A percentile compares a stretch with the other conserved stretches of the same genome.
Conservation (phyloP, 2,113 vertebrate genomes). For the Piaya cayana region DNA sequence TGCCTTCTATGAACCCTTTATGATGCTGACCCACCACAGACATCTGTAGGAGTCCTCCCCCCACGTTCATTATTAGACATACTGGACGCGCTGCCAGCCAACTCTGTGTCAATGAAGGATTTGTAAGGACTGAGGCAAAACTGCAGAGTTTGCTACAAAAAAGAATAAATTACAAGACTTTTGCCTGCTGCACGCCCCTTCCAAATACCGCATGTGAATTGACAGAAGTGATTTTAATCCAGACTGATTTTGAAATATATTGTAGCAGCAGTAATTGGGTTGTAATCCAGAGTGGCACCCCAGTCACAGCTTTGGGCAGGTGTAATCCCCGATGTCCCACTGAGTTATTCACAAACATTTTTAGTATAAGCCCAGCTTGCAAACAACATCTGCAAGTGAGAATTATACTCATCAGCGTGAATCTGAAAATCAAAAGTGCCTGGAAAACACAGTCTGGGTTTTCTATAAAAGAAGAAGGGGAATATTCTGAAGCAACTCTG, state of each 20-base stretch:
- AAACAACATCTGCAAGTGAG: background rate
- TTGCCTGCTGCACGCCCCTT: background rate
- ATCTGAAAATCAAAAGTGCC: background rate
- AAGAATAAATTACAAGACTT: background rate
- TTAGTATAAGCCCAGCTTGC: background rate
- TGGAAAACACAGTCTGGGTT: background rate
- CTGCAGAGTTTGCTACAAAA: background rate
- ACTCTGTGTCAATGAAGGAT: constrained; percentile 8
- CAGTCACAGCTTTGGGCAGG: background rate
- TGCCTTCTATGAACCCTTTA: background rate
- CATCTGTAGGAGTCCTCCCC: constrained; percentile 42
- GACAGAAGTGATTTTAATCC: background rate
- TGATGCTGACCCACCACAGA: background rate
- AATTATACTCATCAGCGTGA: background rate
- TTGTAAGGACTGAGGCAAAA: constrained; percentile 18
- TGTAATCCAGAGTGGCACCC: background rate
- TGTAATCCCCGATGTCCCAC: background rate
- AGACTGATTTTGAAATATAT: background rate
- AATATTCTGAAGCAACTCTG: background rate
- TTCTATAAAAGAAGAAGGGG: background rate
- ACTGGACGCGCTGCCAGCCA: background rate
- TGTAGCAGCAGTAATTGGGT: background rate
- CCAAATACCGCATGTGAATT: background rate
- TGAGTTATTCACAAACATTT: background rate
- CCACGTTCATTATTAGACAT: background rate